phyloP scores from a whole-genome alignment of 2,113 vertebrate genomes.

The Caranx melampygus region DNA sequence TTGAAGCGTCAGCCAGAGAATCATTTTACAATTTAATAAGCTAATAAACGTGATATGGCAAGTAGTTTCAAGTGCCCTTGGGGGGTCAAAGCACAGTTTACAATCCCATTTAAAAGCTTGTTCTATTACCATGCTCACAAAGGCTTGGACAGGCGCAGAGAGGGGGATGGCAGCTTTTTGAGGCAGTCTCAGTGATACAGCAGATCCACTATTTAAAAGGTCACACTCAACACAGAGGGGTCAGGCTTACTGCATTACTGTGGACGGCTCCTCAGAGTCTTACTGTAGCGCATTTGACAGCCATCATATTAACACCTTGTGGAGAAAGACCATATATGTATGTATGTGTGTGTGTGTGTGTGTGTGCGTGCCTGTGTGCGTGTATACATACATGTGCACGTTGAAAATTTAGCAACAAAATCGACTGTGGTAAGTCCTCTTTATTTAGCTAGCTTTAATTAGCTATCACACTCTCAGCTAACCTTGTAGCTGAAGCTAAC shows the following conservation, averaged over 20 bases:
- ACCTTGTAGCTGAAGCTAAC: neutral
- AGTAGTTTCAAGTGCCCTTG: conserved; percentile 68
- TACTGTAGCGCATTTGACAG: conserved; percentile 30
- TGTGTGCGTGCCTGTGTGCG: no score
- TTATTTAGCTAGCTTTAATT: neutral
- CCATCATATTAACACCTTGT: conserved; percentile 2
- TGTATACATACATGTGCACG: no score
- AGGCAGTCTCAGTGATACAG: conserved; percentile 26
- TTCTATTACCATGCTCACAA: conserved; percentile 66
- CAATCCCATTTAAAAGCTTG: conserved; percentile 70
- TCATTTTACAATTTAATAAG: conserved; percentile 76
- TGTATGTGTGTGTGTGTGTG: no score
- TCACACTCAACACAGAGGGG: conserved; percentile 39
- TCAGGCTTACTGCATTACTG: conserved; percentile 44
- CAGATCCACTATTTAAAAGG: conserved; percentile 50
- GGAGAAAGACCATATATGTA: neutral
- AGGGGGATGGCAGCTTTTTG: conserved; percentile 38
- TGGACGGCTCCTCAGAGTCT: conserved; percentile 8
- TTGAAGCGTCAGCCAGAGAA: conserved; percentile 57
- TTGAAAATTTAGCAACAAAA: no score
- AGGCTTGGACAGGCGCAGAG: conserved; percentile 34
- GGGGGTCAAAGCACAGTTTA: conserved; percentile 67
- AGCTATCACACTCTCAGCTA: no score
- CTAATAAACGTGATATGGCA: conserved; percentile 75
- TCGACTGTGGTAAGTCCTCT: no score